Evolutionary conservation across 2,113 vertebrate species (phyloP), one percentile per base, ranked within the genome.

Genomic region (Raja brachyura): DNA sequence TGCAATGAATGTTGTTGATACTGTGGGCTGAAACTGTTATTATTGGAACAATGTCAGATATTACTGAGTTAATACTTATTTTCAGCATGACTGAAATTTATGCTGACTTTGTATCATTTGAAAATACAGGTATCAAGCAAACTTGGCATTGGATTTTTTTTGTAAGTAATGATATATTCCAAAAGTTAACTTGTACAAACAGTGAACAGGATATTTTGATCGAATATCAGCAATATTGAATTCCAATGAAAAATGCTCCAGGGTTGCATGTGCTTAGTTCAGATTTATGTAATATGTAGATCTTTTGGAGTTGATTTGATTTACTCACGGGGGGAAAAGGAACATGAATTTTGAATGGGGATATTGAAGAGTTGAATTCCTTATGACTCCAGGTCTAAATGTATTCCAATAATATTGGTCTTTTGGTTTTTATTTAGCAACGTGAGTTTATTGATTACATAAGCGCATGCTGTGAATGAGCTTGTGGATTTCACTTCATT

Each of bases 81-180:
- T 92, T 92, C 90, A 92, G 61, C 73, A 39, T 68, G 48, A 92
- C 33, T 39, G n/a, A 54, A 54, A 39, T 90, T 92, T 92, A 25
- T 92, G 90, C 90, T 92, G 90, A 92, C 90, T 92, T 73, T 54
- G 39, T 73, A 54, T 92, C 66, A 73, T 92, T 73, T 73, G 28
- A 92, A 92, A 92, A 39, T 92, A 92, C 90, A 92, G 90, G 90
- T 92, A 92, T 92, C 90, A 92, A 73, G 20, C 90, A 73, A 92
- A 73, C 90, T 92, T 73, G 90, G 90, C 90, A 70, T 92, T 92
- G 22, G 66, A 70, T 74, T 92, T 92, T 39, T 70, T 92, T 73
- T 92, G 39, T 92, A 92, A 92, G 90, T 92, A 92, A 74, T 70
- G 8, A 48, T 74, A 90, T 90, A 92, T 92, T 66, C 90, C 90